phyloP scores from a whole-genome alignment of 1,140 invertebrate genomes.

The Lordiphosa stackelbergi region DNA sequence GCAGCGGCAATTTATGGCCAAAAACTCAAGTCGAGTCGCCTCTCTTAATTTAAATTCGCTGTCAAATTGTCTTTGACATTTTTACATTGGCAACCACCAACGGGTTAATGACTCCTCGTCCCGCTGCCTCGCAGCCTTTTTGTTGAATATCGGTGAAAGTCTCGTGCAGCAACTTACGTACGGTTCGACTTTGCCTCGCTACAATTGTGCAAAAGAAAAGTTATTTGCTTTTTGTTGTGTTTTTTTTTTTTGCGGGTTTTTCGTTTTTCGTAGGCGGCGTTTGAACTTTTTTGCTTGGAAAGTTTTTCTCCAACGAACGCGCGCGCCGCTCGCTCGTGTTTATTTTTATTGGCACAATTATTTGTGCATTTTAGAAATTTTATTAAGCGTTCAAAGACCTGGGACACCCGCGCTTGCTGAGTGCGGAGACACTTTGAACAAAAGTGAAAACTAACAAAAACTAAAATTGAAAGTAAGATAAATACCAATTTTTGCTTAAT shows the following conservation, averaged over 20 bases:
- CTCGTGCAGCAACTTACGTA: slow-evolving; percentile 40
- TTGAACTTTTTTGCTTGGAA: slow-evolving; percentile 66
- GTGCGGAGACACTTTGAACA: too few relatives aligned
- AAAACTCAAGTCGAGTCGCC: slow-evolving; percentile 15
- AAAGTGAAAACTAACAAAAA: too few relatives aligned
- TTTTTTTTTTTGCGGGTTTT: slow-evolving; percentile 30
- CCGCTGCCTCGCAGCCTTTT: slow-evolving; percentile 3
- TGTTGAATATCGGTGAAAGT: slow-evolving; percentile 69
- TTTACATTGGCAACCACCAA: slow-evolving; percentile 39
- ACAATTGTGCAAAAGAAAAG: slow-evolving; percentile 76
- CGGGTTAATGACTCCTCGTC: slow-evolving; percentile 44
- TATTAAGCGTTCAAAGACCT: slow-evolving; percentile 64
- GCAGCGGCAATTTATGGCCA: slow-evolving; percentile 55
- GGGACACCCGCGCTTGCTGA: background rate
- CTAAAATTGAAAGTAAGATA: too few relatives aligned
- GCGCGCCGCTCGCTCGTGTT: slow-evolving; percentile 38
- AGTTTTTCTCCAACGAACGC: slow-evolving; percentile 35
- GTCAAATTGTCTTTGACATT: slow-evolving; percentile 68
- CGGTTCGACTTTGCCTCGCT: slow-evolving; percentile 38
- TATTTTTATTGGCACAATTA: slow-evolving; percentile 76
- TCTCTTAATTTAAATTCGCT: slow-evolving; percentile 50
- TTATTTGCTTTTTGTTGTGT: slow-evolving; percentile 35
- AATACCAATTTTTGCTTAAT: too few relatives aligned
- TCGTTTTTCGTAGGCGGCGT: slow-evolving; percentile 61
- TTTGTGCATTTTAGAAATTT: slow-evolving; percentile 74